Base-by-base conservation (phyloP, 2,888 invertebrate genomes). In the Ligdia adustata region DNA sequence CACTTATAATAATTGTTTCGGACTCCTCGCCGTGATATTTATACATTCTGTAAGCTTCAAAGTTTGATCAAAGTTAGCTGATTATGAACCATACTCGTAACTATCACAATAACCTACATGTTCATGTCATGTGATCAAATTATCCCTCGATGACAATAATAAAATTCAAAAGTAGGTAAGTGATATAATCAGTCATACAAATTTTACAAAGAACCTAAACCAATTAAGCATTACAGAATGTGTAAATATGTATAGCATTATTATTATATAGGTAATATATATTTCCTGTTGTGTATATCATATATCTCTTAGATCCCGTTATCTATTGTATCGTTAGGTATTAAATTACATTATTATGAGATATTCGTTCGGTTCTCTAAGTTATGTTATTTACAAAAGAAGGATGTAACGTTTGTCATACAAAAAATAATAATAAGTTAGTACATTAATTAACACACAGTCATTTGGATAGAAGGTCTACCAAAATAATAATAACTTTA, bases 361-460 rank as follows among this genome's bases (percentile, higher is more conserved):
- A 52, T 56, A 62, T 66, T 51, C 54, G 55, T 68, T 72, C 45
- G 53, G 52, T 55, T 52, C 38, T 49, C 35, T 62, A 61, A 56
- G 61, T 70, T 75, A 57, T 70, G 66, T 71, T 80, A 72, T 70
- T 64, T 61, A 75, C 70, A 72, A 79, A n/a, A n/a, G n/a, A n/a
- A n/a, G n/a, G n/a, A n/a, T n/a, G n/a, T n/a, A n/a, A n/a, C n/a
- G n/a, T n/a, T n/a, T n/a, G n/a, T n/a, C n/a, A n/a, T n/a, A n/a
- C n/a, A n/a, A n/a, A n/a, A n/a, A n/a, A n/a, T n/a, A n/a, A n/a
- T n/a, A n/a, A n/a, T n/a, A n/a, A n/a, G n/a, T n/a, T n/a, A n/a
- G n/a, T n/a, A n/a, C n/a, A n/a, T n/a, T n/a, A n/a, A n/a, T n/a
- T n/a, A n/a, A n/a, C n/a, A n/a, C n/a, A n/a, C n/a, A n/a, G n/a